A percentile compares a stretch with the other conserved stretches of the same genome.
Evolutionary conservation across 2,113 vertebrate genomes (phyloP).

Genomic region (Limnothrissa miodon): DNA sequence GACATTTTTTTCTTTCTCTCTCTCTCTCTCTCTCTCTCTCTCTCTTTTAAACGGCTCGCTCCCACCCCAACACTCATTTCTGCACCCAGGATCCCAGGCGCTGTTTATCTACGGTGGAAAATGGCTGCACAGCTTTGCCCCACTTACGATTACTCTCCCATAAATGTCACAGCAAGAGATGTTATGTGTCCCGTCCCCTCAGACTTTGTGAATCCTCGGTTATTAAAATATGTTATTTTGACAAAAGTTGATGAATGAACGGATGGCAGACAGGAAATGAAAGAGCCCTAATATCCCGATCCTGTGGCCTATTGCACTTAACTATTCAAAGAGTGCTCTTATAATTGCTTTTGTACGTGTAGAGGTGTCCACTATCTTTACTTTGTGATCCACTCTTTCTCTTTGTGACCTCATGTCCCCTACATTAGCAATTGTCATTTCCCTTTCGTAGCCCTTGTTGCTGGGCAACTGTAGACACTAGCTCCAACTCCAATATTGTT

Average conservation of each 20-base stretch:
- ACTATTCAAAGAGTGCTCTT: conserved; percentile 8
- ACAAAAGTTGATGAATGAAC: not conserved
- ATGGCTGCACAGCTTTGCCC: not conserved
- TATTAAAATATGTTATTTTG: not conserved
- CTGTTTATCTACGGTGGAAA: not conserved
- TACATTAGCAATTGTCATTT: conserved; percentile 17
- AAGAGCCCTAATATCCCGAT: not conserved
- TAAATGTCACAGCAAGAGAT: not conserved
- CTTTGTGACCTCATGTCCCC: conserved; percentile 20
- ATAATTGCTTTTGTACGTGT: conserved; percentile 16
- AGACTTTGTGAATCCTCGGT: conserved; percentile 14
- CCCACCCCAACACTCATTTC: not conserved
- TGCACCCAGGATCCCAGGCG: not conserved
- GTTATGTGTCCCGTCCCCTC: not conserved
- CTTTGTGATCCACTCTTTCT: conserved; percentile 16
- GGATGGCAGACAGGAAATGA: conserved; percentile 1
- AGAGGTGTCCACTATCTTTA: conserved; percentile 14
- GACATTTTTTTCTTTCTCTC: not conserved
- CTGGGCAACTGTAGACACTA: conserved; percentile 5
- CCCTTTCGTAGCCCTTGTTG: conserved; percentile 32
- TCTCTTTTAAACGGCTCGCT: not conserved
- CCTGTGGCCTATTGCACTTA: not conserved
- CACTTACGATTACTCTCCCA: not conserved
- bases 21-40: not conserved
- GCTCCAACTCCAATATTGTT: conserved; percentile 5